Conservation (phyloP, 2,113 vertebrate species). For the Sinocyclocheilus grahami region DNA sequence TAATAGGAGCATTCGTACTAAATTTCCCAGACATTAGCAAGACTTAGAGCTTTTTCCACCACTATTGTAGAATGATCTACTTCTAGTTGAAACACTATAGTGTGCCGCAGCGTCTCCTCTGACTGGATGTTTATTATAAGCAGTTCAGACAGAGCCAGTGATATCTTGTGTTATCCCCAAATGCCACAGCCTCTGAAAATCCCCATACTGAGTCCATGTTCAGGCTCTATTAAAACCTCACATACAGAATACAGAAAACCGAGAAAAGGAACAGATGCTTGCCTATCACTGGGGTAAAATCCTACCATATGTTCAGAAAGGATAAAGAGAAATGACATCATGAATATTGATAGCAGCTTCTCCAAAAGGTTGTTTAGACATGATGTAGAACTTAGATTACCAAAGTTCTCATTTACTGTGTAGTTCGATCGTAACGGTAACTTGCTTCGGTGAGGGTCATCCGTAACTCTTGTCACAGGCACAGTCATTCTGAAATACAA, state of each 20-base stretch:
- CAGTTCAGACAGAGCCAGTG: conserved; percentile 24
- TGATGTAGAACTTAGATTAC: not conserved
- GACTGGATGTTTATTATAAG: not conserved
- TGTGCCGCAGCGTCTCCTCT: not conserved
- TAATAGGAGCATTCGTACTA: no score
- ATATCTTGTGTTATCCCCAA: conserved; percentile 32
- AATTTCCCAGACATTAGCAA: not conserved
- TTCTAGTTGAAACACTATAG: not conserved
- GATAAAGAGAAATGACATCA: not conserved
- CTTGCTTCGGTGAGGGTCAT: not conserved
- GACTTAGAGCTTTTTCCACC: not conserved
- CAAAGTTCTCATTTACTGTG: conserved; percentile 1
- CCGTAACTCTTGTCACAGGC: not conserved
- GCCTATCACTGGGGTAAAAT: not conserved
- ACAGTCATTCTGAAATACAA: not conserved
- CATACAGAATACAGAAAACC: conserved; percentile 14
- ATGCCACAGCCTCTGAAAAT: conserved; percentile 36
- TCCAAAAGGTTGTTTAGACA: not conserved
- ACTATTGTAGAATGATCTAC: not conserved
- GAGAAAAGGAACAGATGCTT: not conserved
- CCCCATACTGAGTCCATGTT: conserved; percentile 17
- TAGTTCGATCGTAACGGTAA: not conserved
- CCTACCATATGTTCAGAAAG: not conserved
- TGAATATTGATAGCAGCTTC: not conserved
- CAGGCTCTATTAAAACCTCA: conserved; percentile 1